Percentiles rank a stretch among this genome's conserved stretches.
Evolutionary conservation across 1,140 invertebrate species (phyloP).

Genomic region (Hyles vespertilio): DNA sequence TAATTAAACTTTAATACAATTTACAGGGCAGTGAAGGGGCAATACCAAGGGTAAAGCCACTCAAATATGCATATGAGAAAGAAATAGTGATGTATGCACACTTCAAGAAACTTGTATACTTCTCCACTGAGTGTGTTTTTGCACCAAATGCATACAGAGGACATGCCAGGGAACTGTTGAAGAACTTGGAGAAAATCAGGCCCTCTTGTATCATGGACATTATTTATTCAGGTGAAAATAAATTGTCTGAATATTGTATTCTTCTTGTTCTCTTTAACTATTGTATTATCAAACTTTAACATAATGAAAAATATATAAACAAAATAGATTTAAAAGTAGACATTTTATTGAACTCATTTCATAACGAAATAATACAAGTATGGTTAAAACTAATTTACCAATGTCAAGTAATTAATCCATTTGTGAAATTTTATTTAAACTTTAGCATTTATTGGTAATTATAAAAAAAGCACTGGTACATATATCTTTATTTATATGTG

Average conservation of each 20-base stretch:
- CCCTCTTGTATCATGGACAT: constrained; percentile 98
- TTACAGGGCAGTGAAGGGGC: constrained; percentile 87
- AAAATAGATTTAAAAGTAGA: too few relatives aligned
- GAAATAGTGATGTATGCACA: constrained; percentile 99
- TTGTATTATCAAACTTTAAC: too few relatives aligned
- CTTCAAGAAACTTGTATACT: constrained; percentile 98
- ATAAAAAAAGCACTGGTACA: too few relatives aligned
- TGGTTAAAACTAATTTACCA: not conserved
- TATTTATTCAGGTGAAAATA: constrained; percentile 97
- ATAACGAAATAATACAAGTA: not conserved
- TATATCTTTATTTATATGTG: too few relatives aligned
- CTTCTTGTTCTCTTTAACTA: too few relatives aligned
- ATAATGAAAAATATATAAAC: too few relatives aligned
- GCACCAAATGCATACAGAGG: constrained; percentile 98
- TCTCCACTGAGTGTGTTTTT: constrained; percentile 99
- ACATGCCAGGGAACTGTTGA: constrained; percentile 93
- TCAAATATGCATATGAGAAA: constrained; percentile 99
- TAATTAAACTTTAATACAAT: constrained; percentile 5
- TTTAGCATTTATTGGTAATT: not conserved
- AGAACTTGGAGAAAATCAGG: constrained; percentile 96
- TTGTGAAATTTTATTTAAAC: constrained; percentile 10
- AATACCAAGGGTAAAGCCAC: constrained; percentile 96
- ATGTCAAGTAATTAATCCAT: constrained; percentile 16
- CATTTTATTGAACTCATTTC: too few relatives aligned
- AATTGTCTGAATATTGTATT: too few relatives aligned